These are phyloP conservation scores for Marisa cornuarietis DNA, from an alignment of 1,140 invertebrate species.

Conservation along the genomic window DNA sequence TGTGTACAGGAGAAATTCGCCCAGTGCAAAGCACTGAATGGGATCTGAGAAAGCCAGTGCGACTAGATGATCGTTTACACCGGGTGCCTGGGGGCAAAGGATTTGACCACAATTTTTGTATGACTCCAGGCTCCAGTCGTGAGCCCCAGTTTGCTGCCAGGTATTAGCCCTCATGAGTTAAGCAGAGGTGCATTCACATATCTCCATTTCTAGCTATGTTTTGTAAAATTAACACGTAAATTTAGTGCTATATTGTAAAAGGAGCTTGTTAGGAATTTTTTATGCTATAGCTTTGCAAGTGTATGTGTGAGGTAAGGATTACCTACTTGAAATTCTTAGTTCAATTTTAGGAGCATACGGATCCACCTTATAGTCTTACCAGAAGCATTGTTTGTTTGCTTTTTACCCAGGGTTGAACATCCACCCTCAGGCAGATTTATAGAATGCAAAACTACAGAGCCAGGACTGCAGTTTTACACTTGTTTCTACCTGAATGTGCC, in stretches of 20 bases:
- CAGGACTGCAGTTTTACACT: slow-evolving; percentile 91
- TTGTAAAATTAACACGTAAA: too few species aligned
- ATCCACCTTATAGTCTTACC: too few species aligned
- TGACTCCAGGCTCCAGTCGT: slow-evolving; percentile 59
- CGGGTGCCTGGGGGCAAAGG: slow-evolving; percentile 66
- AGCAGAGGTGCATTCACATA: too few species aligned
- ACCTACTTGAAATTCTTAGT: too few species aligned
- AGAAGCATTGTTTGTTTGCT: neutral
- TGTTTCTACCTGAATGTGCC: slow-evolving; percentile 73
- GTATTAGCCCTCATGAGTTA: slow-evolving; percentile 29
- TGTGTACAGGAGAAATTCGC: slow-evolving; percentile 73
- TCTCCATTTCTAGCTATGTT: too few species aligned
- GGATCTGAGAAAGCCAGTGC: slow-evolving; percentile 75
- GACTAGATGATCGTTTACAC: slow-evolving; percentile 63
- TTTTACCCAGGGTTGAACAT: slow-evolving; percentile 72
- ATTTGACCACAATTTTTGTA: slow-evolving; percentile 83
- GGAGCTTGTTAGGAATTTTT: too few species aligned
- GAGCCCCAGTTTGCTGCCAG: slow-evolving; percentile 51
- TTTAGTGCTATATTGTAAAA: too few species aligned
- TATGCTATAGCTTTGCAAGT: too few species aligned
- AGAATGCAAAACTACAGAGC: slow-evolving; percentile 84
- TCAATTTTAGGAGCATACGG: too few species aligned
- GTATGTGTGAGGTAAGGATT: too few species aligned
- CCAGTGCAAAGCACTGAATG: slow-evolving; percentile 74
- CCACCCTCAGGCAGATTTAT: slow-evolving; percentile 76